phyloP scores from a whole-genome alignment of 2,113 vertebrate species.

The Xiphorhynchus elegans region DNA sequence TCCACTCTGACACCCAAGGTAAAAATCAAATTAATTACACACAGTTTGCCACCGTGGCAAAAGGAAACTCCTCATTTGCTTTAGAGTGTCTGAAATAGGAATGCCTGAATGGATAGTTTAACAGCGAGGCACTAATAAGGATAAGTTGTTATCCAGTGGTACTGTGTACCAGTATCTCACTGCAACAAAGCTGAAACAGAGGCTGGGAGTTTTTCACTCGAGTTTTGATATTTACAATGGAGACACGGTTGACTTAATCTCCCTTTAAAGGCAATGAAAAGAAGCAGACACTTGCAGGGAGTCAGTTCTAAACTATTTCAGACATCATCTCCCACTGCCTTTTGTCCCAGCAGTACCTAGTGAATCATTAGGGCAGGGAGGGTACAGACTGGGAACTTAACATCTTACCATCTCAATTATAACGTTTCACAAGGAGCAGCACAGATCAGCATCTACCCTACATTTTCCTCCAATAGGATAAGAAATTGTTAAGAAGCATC shows the following conservation, averaged over 20 bases:
- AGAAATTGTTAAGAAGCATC: background rate
- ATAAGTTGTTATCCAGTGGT: background rate
- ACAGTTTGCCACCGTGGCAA: accelerated
- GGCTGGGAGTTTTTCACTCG: background rate
- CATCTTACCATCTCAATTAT: background rate
- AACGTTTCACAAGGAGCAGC: background rate
- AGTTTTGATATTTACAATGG: background rate
- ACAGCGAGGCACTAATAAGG: background rate
- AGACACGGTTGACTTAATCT: background rate
- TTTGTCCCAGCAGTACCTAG: background rate
- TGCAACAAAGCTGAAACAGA: background rate
- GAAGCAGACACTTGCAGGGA: background rate
- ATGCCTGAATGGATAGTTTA: background rate
- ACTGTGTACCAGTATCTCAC: background rate
- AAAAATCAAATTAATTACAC: background rate
- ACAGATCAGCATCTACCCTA: background rate
- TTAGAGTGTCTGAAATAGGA: background rate
- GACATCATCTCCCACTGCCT: background rate
- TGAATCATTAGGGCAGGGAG: background rate
- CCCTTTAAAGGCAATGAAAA: background rate
- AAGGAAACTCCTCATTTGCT: background rate
- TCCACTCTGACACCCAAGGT: background rate
- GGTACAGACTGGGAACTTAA: background rate
- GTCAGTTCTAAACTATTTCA: background rate
- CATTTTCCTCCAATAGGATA: background rate